phyloP scores from a whole-genome alignment of 2,888 invertebrate genomes.

The Agonum fuliginosum region DNA sequence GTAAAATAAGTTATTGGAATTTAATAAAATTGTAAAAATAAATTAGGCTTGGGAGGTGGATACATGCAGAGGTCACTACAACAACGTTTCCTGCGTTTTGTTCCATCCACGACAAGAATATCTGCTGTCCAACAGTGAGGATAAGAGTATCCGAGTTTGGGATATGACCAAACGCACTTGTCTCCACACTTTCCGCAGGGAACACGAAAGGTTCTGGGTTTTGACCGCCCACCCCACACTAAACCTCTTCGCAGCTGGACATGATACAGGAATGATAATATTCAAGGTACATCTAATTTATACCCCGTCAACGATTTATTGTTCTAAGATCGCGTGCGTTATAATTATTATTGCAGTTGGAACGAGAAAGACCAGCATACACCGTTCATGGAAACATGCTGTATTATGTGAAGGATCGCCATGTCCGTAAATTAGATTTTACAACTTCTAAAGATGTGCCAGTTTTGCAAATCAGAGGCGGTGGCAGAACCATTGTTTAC shows the following conservation, averaged over 20 bases:
- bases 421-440: constrained; percentile 93
- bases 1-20: too few species aligned
- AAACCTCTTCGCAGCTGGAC: constrained; percentile 99
- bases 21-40: constrained; percentile 9
- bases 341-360: constrained; percentile 79
- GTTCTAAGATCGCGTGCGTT: constrained; percentile 43
- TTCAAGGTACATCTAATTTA: constrained; percentile 75
- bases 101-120: constrained; percentile 98
- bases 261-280: constrained; percentile 97
- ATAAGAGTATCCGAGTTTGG: constrained; percentile 98
- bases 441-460: constrained; percentile 93
- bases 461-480: constrained; percentile 93
- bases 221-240: constrained; percentile 94
- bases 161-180: constrained; percentile 97
- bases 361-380: constrained; percentile 96
- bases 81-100: constrained; percentile 97
- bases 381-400: constrained; percentile 94
- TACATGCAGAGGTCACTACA: constrained; percentile 99
- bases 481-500: constrained; percentile 83
- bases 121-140: constrained; percentile 97
- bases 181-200: constrained; percentile 93
- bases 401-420: constrained; percentile 97
- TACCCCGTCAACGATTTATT: constrained; percentile 48
- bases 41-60: constrained; percentile 97
- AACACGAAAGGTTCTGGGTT: constrained; percentile 99